phyloP scores from a whole-genome alignment of 2,797 vertebrate genomes.

The Neosilurus mollespiculum region DNA sequence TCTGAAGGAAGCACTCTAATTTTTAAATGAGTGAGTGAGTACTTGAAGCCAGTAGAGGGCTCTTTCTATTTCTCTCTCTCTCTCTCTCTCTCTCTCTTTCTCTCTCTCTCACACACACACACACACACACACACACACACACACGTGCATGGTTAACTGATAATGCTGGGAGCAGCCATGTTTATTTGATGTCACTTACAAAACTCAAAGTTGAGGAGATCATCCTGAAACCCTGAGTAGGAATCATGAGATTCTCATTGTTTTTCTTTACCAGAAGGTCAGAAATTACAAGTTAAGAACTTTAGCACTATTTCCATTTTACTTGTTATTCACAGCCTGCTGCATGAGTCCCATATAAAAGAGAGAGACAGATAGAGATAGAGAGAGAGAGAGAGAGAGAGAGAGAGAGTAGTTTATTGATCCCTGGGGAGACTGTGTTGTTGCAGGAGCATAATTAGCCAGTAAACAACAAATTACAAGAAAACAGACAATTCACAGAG shows the following conservation, averaged over 20 bases:
- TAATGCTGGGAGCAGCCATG: neutral
- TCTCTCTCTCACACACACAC: neutral
- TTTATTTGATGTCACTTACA: neutral
- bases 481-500: neutral
- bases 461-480: neutral
- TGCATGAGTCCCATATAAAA: neutral
- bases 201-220: neutral
- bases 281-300: neutral
- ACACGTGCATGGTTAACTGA: too few species aligned
- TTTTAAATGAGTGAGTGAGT: neutral
- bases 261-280: neutral
- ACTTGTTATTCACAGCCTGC: neutral
- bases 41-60: too few species aligned
- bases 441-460: neutral
- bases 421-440: neutral
- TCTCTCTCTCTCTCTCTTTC: neutral
- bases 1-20: neutral
- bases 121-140: too few species aligned
- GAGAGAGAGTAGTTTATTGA: neutral
- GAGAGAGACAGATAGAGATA: neutral
- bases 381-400: neutral
- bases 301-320: neutral
- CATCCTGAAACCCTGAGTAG: too few species aligned
- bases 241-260: neutral
- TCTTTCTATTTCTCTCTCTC: neutral